phyloP scores from a whole-genome alignment of 2,113 vertebrate genomes.

The Chlamydotis undulata region DNA sequence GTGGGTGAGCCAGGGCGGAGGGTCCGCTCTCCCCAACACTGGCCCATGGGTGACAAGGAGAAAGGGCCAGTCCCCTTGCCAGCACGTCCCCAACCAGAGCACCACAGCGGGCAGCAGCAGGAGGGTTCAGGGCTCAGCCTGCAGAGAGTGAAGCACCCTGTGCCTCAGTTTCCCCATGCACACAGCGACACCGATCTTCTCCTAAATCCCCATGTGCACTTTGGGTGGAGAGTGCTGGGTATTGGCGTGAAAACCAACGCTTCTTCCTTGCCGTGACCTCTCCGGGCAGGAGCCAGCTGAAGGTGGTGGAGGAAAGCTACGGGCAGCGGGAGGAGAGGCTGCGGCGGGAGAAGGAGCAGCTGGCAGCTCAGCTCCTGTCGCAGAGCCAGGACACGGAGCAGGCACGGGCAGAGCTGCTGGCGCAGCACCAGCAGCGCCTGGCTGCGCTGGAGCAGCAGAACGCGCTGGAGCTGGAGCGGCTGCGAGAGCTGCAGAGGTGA shows the following conservation, averaged over 20 bases:
- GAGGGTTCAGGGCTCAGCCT: not conserved
- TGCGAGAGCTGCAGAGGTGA: constrained; percentile 88
- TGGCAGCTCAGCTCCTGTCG: constrained; percentile 66
- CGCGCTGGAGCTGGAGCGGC: constrained; percentile 81
- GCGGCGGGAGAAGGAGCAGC: constrained; percentile 78
- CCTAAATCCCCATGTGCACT: accelerated
- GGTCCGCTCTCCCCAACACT: not conserved
- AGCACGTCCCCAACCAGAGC: not conserved
- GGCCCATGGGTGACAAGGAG: not conserved
- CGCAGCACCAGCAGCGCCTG: constrained; percentile 83
- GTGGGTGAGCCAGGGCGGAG: accelerated
- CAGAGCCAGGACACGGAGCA: constrained; percentile 68
- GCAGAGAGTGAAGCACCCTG: not conserved
- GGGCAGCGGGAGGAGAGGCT: constrained; percentile 75
- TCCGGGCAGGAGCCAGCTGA: constrained; percentile 73
- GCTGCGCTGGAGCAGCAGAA: constrained; percentile 76
- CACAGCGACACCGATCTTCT: not conserved
- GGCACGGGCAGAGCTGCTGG: constrained; percentile 76
- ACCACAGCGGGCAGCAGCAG: not conserved
- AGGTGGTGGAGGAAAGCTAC: constrained; percentile 80
- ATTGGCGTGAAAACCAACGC: not conserved
- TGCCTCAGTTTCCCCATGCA: not conserved
- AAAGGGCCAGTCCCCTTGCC: not conserved
- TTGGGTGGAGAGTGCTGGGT: not conserved
- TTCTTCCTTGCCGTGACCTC: not conserved